Percentiles rank a stretch among this genome's conserved stretches.
phyloP scores from a whole-genome alignment of 92 coral and sea anemone genomes.

The Pocillopora grandis region DNA sequence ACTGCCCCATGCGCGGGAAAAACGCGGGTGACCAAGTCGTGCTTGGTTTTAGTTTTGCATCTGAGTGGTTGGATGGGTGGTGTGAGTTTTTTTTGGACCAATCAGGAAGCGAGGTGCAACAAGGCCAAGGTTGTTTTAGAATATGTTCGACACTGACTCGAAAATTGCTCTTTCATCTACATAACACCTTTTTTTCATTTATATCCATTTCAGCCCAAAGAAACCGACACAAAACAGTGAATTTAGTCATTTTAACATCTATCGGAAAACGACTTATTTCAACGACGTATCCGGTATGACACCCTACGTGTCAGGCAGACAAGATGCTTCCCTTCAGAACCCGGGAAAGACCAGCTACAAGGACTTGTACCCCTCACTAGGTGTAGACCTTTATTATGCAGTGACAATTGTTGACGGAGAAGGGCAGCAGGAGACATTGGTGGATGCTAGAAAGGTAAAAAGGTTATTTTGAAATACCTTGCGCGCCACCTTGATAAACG shows the following conservation, averaged over 20 bases:
- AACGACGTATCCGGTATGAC: conserved; percentile 70
- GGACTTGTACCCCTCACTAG: conserved; percentile 81
- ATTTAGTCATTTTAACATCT: conserved; percentile 90
- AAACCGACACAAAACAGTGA: conserved; percentile 57
- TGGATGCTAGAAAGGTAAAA: conserved; percentile 68
- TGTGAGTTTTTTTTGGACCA: too few species aligned
- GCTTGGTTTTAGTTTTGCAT: too few species aligned
- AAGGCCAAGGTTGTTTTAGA: too few species aligned
- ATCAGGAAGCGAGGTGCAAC: too few species aligned
- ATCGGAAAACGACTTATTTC: conserved; percentile 71
- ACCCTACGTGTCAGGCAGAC: conserved; percentile 79
- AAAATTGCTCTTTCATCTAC: background rate
- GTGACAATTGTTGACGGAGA: conserved; percentile 84
- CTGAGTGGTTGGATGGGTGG: too few species aligned
- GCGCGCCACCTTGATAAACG: background rate
- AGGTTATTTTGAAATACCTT: background rate
- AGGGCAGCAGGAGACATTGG: conserved; percentile 67
- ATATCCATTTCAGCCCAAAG: conserved; percentile 14
- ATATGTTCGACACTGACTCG: background rate
- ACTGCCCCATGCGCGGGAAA: too few species aligned
- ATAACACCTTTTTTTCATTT: background rate
- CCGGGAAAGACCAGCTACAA: conserved; percentile 59
- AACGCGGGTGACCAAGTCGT: too few species aligned
- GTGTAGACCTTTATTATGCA: conserved; percentile 78
- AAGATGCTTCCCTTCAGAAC: conserved; percentile 61